Percentiles rank a stretch among this genome's conserved stretches.
Conservation (phyloP, 2,797 vertebrate genomes). For the Neosalanx taihuensis region DNA sequence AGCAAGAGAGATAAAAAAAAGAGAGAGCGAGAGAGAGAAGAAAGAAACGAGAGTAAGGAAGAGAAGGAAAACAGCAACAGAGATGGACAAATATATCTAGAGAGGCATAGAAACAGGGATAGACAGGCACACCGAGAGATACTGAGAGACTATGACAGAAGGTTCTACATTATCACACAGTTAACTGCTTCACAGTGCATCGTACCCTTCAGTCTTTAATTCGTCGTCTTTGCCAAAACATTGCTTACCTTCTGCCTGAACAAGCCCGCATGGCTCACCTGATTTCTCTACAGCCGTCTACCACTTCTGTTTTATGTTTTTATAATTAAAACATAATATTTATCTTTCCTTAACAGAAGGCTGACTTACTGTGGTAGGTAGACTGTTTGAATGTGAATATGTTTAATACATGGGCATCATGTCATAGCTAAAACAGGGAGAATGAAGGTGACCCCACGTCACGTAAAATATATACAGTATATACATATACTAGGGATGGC, state of each 20-base stretch:
- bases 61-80: conserved; percentile 49
- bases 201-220: conserved; percentile 70
- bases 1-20: conserved; percentile 45
- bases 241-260: conserved; percentile 71
- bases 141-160: conserved; percentile 47
- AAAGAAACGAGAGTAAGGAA: conserved; percentile 46
- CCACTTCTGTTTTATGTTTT: conserved; percentile 82
- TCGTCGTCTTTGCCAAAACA: conserved; percentile 71
- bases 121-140: conserved; percentile 42
- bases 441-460: conserved; percentile 62
- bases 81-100: conserved; percentile 22
- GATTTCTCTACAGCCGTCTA: conserved; percentile 38
- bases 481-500: neutral
- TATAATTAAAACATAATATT: conserved; percentile 87
- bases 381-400: conserved; percentile 83
- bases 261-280: conserved; percentile 58
- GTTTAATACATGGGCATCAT: conserved; percentile 80
- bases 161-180: conserved; percentile 61
- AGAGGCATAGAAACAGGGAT: conserved; percentile 35
- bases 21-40: conserved; percentile 47
- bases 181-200: conserved; percentile 60
- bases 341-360: conserved; percentile 84
- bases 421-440: conserved; percentile 65
- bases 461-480: conserved; percentile 5
- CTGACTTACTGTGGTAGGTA: conserved; percentile 78